Evolutionary conservation across 2,113 vertebrate species (phyloP), one percentile per base, ranked within the genome.

Genomic region (Semicossyphus pulcher): DNA sequence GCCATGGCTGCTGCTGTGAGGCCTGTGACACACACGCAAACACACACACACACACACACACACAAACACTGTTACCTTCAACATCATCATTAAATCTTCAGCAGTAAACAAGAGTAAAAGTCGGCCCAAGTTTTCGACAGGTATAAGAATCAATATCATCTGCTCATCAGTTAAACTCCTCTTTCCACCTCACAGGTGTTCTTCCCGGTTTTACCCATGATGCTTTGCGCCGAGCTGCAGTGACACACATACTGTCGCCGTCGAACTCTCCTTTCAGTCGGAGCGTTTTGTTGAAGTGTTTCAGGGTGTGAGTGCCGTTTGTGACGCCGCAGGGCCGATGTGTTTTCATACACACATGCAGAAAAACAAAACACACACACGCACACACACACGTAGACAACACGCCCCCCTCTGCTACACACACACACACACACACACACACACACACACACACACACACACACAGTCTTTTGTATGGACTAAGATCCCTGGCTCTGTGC

Each of bases 1-100:
- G 90, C 90, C 89, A 92, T 92, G 64, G 88, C 88, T 26, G 90
- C 91, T 5, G 89, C 90, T 6, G 91, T 91, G 53, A 92, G 80
- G 7, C 91, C 89, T 91, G 56, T 10, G 1, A 34, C 32, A 73
- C 64, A 81, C 48, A 87, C 28, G 84, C 71, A 87, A 41, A 83
- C 76, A 64, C 69, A 62, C 51, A 41, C 70, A 80, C 21, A 64
- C 26, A 65, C 65, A 71, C 51, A 56, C 76, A 47, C 41, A 76
- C 47, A 60, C 54, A 61, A 53, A 21, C n/a, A 51, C 10, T n/a
- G n/a, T n/a, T n/a, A n/a, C n/a, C n/a, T n/a, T n/a, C n/a, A n/a
- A 0, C 45, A 23, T 58, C 31, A 68, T n/a, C n/a, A n/a, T n/a
- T n/a, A n/a, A n/a, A n/a, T n/a, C n/a, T n/a, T n/a, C n/a, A n/a